Evolutionary conservation across 64 coral and sea anemone species (phyloP), one percentile per base, ranked within the genome.

Genomic region (Acropora yongei): DNA sequence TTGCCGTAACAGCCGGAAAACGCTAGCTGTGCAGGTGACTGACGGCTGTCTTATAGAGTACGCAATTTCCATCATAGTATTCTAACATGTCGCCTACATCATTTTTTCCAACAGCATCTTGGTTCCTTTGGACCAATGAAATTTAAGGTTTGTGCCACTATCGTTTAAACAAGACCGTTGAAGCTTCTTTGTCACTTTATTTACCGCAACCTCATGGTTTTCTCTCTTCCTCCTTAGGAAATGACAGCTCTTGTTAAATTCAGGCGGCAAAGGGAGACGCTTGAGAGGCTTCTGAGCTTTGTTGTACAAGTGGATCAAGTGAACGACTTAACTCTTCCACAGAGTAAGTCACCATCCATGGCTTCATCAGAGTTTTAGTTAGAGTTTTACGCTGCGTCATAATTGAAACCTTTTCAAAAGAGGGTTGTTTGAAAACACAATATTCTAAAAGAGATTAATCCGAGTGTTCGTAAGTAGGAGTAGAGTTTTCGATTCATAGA

Each of bases 101-200:
- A 44, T 45, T 42, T 48, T 8, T 14, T 63, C 16, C 11, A 63
- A 63, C 19, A 93, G 91, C 49, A 79, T 60, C 83, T 93, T 72
- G 91, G 91, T 53, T 93, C 91, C 13, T 93, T 93, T 87, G 91
- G 91, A 77, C 91, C 91, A 10, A 87, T 93, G 91, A 93, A 93
- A 42, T 74, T 78, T 53, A 93, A 93, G 91, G 91, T 93, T 79
- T 42, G 75, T 88, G 1, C 12, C 44, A 48, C 18, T 48, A 2
- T 18, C 1, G 49, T 47, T 77, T 48, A 5, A 77, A 47, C 41
- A 10, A 0, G 10, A 2, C 11, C 44, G 41, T 13, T 12, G 13
- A 7, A 9, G 8, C 11, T 45, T 14, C 30, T 44, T 13, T 12
- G 41, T 45, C 74, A 9, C 41, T 80, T 16, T 14, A 82, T 39